Evolutionary conservation across 2,888 invertebrate genomes (phyloP), one percentile per base, ranked within the genome.

Genomic region (Meliscaeva auricollis): DNA sequence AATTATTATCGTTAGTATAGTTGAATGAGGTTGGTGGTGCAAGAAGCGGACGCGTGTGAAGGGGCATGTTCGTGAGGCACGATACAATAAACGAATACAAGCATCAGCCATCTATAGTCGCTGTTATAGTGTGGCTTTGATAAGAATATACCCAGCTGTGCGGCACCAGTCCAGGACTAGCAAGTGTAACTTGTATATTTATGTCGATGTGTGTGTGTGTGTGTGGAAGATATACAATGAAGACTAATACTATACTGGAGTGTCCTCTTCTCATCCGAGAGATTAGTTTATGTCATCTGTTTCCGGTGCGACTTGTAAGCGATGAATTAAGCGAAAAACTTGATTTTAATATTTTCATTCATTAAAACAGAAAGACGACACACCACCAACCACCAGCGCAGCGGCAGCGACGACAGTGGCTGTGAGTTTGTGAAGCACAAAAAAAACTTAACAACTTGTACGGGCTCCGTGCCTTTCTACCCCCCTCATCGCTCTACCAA

Each of bases 271-370:
- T 74, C 73, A 83, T 78, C 20, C 62, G 64, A 50, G 69, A 78
- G 73, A 83, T 78, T 74, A 79, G 74, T 78, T 83, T 83, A 79
- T 74, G 83, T 83, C 78, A 83, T 78, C 78, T 69, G 78, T 83
- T 74, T 83, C 83, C 83, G 78, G 83, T 83, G 74, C 50, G 32
- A 68, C 56, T 79, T 78, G 69, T 74, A 74, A 76, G 79, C 78
- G 69, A 78, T 62, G 69, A 79, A 77, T 77, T 82, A 73, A 82
- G 46, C 68, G 77, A 82, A 76, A 82, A 82, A 82, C 77, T 77
- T 68, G 82, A 78, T 78, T 78, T 83, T 74, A 83, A 78, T 79
- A 83, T 83, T 78, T 83, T 69, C 68, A 78, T 83, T 83, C 78
- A 77, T 83, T 77, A 78, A 83, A 83, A 60, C 77, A 72, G 66